Conservation (phyloP, 2,888 invertebrate species). For the Idaea aversata region DNA sequence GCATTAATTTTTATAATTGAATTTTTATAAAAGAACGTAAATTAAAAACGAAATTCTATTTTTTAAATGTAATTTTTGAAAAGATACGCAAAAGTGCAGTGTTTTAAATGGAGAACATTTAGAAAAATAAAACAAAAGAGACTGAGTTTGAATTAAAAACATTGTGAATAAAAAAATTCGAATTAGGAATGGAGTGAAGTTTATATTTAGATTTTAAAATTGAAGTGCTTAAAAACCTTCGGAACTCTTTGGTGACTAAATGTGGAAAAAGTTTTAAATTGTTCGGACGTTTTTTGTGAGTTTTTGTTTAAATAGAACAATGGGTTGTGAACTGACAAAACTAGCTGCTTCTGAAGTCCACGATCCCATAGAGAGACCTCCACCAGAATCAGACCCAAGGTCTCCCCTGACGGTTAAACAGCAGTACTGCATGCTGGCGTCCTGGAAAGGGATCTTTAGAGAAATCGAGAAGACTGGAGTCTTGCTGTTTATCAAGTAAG, state of each 20-base stretch:
- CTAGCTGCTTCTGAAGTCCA: conserved; percentile 79
- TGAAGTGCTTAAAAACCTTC: background rate
- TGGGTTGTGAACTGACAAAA: conserved; percentile 89
- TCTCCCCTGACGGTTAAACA: conserved; percentile 91
- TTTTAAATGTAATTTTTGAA: background rate
- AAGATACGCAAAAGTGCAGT: background rate
- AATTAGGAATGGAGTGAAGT: background rate
- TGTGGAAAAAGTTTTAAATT: background rate
- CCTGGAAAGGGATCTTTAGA: conserved; percentile 94
- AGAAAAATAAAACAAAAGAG: background rate
- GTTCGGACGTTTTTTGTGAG: background rate
- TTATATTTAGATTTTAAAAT: background rate
- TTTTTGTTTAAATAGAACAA: conserved; percentile 37
- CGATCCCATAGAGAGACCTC: conserved; percentile 80
- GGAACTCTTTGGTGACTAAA: background rate
- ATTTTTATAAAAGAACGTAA: too few relatives aligned
- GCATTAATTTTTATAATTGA: too few relatives aligned
- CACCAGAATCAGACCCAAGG: conserved; percentile 86
- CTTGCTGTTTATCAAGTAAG: conserved; percentile 93
- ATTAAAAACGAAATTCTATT: too few relatives aligned
- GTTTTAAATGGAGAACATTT: background rate
- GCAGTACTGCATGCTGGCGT: conserved; percentile 92
- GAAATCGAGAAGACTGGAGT: conserved; percentile 93
- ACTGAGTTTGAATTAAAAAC: background rate
- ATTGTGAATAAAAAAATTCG: background rate